phyloP scores from a whole-genome alignment of 2,113 vertebrate species.

The Microcebus griseorufus region DNA sequence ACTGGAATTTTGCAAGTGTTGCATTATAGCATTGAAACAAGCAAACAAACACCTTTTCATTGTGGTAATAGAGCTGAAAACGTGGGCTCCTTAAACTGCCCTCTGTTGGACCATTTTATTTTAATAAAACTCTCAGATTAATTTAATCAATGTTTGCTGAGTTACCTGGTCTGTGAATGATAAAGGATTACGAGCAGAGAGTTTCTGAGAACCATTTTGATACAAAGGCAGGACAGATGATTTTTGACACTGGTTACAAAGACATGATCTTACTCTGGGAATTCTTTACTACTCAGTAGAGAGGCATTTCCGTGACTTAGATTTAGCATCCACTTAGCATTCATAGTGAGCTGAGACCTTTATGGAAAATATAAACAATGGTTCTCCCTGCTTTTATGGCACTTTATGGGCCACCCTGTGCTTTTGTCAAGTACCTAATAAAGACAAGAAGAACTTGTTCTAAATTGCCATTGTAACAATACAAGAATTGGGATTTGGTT shows the following conservation, averaged over 20 bases:
- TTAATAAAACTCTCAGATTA: constrained; percentile 44
- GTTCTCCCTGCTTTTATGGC: constrained; percentile 51
- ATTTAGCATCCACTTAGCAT: constrained; percentile 73
- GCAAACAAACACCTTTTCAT: background rate
- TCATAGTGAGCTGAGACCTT: constrained; percentile 67
- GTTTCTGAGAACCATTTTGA: constrained; percentile 27
- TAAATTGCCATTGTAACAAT: constrained; percentile 59
- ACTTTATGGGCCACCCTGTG: constrained; percentile 58
- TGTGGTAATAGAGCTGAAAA: constrained; percentile 3
- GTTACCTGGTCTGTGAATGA: constrained; percentile 51
- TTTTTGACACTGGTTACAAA: constrained; percentile 71
- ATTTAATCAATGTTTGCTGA: constrained; percentile 39
- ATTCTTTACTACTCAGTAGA: constrained; percentile 72
- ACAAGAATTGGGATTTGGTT: constrained; percentile 6
- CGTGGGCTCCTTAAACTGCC: background rate
- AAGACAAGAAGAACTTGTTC: constrained; percentile 62
- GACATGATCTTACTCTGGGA: constrained; percentile 43
- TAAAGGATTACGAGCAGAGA: constrained; percentile 45
- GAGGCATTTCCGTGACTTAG: constrained; percentile 60
- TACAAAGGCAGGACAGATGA: constrained; percentile 14
- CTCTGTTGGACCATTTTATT: background rate
- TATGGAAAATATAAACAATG: constrained; percentile 76
- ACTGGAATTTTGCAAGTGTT: background rate
- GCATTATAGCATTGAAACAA: background rate
- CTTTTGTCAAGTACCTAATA: constrained; percentile 72